phyloP scores from a whole-genome alignment of 30 jellyfish, hydroid and myxozoan genomes.

The Sanderia malayensis region DNA sequence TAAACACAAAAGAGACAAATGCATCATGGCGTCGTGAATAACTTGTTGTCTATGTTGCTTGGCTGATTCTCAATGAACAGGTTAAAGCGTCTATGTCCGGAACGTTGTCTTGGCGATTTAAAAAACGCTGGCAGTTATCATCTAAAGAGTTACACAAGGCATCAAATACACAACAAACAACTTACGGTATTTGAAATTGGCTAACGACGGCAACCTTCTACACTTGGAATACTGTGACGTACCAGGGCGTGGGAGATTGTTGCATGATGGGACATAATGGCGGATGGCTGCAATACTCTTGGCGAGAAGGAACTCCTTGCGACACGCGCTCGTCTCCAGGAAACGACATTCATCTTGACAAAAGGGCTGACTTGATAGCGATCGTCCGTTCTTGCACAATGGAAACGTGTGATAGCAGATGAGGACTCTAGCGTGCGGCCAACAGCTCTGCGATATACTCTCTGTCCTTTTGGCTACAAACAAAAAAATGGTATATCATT shows the following conservation, averaged over 20 bases:
- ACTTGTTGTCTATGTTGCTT: no score
- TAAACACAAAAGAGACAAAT: no score
- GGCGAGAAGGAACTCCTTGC: slow-evolving; percentile 56
- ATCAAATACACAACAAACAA: no score
- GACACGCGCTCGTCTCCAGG: slow-evolving; percentile 56
- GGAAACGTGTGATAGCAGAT: slow-evolving; percentile 76
- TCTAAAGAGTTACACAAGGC: no score
- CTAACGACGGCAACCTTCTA: slow-evolving; percentile 44
- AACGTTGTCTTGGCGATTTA: no score
- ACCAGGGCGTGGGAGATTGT: slow-evolving; percentile 50
- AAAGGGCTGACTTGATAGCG: slow-evolving; percentile 34
- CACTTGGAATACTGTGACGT: slow-evolving; percentile 38
- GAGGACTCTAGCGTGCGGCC: slow-evolving; percentile 87
- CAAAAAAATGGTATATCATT: background rate
- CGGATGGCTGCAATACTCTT: slow-evolving; percentile 33
- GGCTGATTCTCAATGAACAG: no score
- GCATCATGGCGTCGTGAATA: no score
- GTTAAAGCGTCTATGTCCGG: no score
- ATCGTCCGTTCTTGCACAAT: slow-evolving; percentile 34
- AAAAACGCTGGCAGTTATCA: no score
- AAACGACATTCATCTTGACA: slow-evolving; percentile 64
- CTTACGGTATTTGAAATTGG: slow-evolving; percentile 12
- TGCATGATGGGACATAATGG: slow-evolving; percentile 64
- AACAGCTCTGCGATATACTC: slow-evolving; percentile 52
- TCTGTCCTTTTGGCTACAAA: slow-evolving; percentile 27